Percentiles rank a stretch among this genome's conserved stretches.
Conservation (phyloP, 92 coral and sea anemone species). For the Montipora capitata region DNA sequence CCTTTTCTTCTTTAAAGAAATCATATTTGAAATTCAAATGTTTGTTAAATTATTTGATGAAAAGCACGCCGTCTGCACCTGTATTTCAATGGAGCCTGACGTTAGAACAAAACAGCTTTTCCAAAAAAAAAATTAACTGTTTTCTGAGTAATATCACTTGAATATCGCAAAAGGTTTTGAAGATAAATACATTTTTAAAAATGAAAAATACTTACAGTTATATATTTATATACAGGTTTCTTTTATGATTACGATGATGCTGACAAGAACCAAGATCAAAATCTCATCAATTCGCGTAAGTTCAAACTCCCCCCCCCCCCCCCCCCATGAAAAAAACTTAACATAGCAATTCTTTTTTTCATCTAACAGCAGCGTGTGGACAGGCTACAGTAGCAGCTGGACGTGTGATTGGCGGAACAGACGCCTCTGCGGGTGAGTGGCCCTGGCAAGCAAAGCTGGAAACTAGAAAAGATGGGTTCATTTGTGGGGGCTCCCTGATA, state of each 20-base stretch:
- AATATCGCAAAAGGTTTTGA: not conserved
- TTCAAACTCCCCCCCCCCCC: not conserved
- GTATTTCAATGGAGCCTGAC: not conserved
- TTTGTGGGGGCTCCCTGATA: slow-evolving; percentile 87
- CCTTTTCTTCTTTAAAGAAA: no score
- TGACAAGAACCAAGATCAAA: not conserved
- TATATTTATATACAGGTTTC: not conserved
- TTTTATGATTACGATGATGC: not conserved
- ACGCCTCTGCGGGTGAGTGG: slow-evolving; percentile 82
- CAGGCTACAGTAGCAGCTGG: slow-evolving; percentile 43
- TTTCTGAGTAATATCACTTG: no score
- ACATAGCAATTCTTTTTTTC: not conserved
- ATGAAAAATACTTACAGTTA: not conserved
- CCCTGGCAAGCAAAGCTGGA: slow-evolving; percentile 87
- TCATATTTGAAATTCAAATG: not conserved
- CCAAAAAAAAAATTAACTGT: not conserved
- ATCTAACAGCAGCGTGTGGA: slow-evolving; percentile 70
- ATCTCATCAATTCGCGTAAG: slow-evolving; percentile 24
- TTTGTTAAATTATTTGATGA: not conserved
- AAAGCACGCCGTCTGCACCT: not conserved
- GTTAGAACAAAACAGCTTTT: no score
- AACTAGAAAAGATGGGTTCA: slow-evolving; percentile 65
- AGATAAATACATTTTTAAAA: no score
- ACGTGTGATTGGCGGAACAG: slow-evolving; percentile 75
- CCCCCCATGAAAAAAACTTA: not conserved